These are phyloP conservation scores for Brachyhypopomus occidentalis DNA, from an alignment of 2,113 vertebrate genomes.

Conservation along the genomic window DNA sequence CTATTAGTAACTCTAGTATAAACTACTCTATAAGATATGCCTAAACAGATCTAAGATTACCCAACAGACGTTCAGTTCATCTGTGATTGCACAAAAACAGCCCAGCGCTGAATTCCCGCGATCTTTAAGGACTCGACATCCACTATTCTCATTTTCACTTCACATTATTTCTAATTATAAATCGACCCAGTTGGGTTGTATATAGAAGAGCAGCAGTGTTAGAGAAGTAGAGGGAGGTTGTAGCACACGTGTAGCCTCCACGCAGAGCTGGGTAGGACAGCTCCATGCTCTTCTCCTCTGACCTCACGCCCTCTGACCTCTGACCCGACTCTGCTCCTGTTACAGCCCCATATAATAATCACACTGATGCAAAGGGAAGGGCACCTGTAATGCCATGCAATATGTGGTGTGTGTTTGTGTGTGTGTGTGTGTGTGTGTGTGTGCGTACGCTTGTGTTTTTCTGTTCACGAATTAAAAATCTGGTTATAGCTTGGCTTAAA, in stretches of 20 bases:
- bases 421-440: conserved; percentile 6
- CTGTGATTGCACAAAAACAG: too few relatives aligned
- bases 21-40: too few relatives aligned
- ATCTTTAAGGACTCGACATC: too few relatives aligned
- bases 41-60: too few relatives aligned
- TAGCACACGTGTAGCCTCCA: not conserved
- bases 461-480: conserved; percentile 44
- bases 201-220: not conserved
- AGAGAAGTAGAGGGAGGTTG: not conserved
- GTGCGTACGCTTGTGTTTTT: conserved; percentile 4
- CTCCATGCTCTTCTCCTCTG: not conserved
- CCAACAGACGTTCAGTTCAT: too few relatives aligned
- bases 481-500: conserved; percentile 35
- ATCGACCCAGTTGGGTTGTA: not conserved
- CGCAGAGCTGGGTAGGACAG: not conserved
- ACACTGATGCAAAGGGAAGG: conserved; percentile 27
- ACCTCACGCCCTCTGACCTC: not conserved
- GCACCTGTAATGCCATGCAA: conserved; percentile 23
- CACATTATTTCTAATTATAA: not conserved
- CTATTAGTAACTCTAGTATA: too few relatives aligned
- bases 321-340: not conserved
- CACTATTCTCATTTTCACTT: not conserved
- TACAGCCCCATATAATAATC: not conserved
- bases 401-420: not conserved
- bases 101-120: too few relatives aligned